Evolutionary conservation across 2,888 invertebrate genomes (phyloP).

Genomic region (Caenorhabditis imperialis): DNA sequence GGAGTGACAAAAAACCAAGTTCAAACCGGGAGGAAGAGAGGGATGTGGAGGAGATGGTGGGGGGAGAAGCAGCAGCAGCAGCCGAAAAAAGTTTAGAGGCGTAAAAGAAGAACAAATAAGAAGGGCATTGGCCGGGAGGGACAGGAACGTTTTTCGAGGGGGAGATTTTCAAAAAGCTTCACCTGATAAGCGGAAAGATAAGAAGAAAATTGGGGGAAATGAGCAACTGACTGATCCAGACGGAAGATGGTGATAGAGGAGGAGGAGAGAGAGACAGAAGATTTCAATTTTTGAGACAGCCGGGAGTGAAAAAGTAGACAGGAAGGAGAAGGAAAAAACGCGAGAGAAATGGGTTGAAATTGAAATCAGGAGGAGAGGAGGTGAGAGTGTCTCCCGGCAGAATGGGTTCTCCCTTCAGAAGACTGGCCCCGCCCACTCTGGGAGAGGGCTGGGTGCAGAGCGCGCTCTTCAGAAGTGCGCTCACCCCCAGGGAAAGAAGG

Average conservation of each 20-base stretch:
- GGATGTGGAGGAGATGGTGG: slow-evolving; percentile 9
- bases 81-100: slow-evolving; percentile 34
- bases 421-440: no score
- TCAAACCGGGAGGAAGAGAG: slow-evolving; percentile 17
- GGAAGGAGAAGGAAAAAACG: no score
- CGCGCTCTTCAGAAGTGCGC: neutral
- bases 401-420: no score
- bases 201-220: neutral
- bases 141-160: neutral
- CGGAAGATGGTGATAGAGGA: neutral
- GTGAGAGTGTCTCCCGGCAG: no score
- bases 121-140: slow-evolving; percentile 18
- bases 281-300: no score
- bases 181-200: slow-evolving; percentile 22
- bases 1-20: slow-evolving; percentile 21
- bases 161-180: no score
- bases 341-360: no score
- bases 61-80: slow-evolving; percentile 10
- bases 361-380: no score
- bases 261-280: neutral
- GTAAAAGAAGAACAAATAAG: slow-evolving; percentile 50
- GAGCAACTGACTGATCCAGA: neutral
- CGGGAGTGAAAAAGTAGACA: no score
- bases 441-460: no score
- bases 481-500: neutral